phyloP scores from a whole-genome alignment of 2,113 vertebrate species.

The Odocoileus hemionus region DNA sequence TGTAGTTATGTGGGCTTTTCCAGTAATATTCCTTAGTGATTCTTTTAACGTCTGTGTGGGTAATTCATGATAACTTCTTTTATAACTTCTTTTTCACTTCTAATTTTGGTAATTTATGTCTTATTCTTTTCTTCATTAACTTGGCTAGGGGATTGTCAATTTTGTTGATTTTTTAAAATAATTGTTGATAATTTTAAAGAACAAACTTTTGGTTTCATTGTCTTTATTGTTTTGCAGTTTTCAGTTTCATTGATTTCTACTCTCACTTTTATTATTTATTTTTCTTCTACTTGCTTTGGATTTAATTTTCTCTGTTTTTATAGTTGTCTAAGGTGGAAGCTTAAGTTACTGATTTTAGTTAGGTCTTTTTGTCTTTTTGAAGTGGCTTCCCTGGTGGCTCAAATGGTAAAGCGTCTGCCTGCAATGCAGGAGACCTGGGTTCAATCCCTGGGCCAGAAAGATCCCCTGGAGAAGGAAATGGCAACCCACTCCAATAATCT shows the following conservation, averaged over 20 bases:
- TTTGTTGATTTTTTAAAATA: not conserved
- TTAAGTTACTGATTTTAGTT: not conserved
- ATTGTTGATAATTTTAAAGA: not conserved
- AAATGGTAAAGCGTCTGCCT: too few species aligned
- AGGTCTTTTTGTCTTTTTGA: not conserved
- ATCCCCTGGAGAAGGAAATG: too few species aligned
- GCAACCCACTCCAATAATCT: too few species aligned
- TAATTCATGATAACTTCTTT: not conserved
- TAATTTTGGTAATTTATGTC: not conserved
- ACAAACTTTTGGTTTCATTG: not conserved
- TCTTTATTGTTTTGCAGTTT: not conserved
- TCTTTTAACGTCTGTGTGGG: not conserved
- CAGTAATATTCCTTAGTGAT: not conserved
- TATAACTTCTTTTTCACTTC: not conserved
- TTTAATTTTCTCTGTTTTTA: not conserved
- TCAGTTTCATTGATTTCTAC: not conserved
- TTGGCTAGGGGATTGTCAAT: not conserved
- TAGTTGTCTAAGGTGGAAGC: not conserved
- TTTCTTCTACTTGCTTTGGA: not conserved
- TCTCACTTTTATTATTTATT: not conserved
- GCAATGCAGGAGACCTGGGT: too few species aligned
- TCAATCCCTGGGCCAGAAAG: too few species aligned
- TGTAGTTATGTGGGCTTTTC: not conserved
- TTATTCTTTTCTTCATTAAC: not conserved
- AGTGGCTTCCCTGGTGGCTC: too few species aligned